phyloP scores from a whole-genome alignment of 2,113 vertebrate species.

The Nerophis ophidion region DNA sequence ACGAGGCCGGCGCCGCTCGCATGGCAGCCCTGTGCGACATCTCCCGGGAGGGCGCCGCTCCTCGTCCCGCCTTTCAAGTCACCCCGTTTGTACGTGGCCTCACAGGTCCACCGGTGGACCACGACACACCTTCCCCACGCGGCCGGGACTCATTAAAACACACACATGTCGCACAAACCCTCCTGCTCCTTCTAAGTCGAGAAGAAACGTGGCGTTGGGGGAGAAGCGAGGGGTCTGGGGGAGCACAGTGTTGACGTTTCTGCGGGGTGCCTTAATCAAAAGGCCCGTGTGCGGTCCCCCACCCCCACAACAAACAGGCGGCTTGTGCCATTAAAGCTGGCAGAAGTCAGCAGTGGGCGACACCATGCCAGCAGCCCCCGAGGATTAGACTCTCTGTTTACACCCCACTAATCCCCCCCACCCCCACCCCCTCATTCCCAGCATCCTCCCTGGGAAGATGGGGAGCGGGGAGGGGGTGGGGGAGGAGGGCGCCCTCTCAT shows the following conservation, averaged over 20 bases:
- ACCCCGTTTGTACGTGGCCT: slow-evolving; percentile 45
- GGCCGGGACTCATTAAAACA: slow-evolving; percentile 58
- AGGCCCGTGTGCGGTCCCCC: slow-evolving; percentile 53
- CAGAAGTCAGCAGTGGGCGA: slow-evolving; percentile 48
- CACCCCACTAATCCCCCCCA: slow-evolving; percentile 52
- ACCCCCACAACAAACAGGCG: slow-evolving; percentile 50
- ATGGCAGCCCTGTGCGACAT: slow-evolving; percentile 21
- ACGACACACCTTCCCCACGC: slow-evolving; percentile 35
- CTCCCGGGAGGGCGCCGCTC: background rate
- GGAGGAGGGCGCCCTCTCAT: slow-evolving; percentile 46
- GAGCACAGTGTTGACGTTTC: slow-evolving; percentile 35
- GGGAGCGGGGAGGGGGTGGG: slow-evolving; percentile 6
- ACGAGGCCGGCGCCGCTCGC: slow-evolving; percentile 37
- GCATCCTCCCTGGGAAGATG: slow-evolving; percentile 38
- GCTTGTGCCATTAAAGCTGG: slow-evolving; percentile 57
- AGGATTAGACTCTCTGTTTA: slow-evolving; percentile 60
- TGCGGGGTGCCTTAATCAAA: slow-evolving; percentile 64
- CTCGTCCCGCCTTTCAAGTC: slow-evolving; percentile 29
- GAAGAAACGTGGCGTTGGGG: slow-evolving; percentile 45
- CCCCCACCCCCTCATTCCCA: slow-evolving; percentile 24
- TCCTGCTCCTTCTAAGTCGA: slow-evolving; percentile 54
- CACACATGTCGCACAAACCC: slow-evolving; percentile 27
- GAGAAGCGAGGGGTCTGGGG: slow-evolving; percentile 25
- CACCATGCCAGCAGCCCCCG: slow-evolving; percentile 47
- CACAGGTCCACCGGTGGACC: slow-evolving; percentile 42